Conservation (phyloP, 1,140 invertebrate species). For the Drosophila novamexicana region DNA sequence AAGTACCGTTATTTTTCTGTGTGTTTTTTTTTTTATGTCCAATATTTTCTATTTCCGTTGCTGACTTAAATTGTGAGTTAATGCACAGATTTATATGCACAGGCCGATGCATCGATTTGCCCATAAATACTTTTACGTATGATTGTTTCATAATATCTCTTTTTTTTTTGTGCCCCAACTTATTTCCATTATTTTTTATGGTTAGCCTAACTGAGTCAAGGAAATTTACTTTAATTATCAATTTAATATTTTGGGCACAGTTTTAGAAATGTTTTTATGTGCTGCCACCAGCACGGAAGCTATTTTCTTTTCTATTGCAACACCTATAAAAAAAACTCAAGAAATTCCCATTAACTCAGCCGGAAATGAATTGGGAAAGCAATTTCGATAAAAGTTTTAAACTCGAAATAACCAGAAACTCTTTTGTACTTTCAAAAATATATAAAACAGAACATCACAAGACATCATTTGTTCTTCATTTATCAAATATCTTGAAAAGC, state of each 20-base stretch:
- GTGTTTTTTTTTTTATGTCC: not conserved
- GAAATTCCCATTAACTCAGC: conserved; percentile 6
- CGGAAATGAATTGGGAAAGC: conserved; percentile 14
- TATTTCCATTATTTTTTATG: conserved; percentile 51
- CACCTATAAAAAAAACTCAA: not conserved
- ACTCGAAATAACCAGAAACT: no score
- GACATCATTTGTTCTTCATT: no score
- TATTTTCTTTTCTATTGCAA: conserved; percentile 3
- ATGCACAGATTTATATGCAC: conserved; percentile 68
- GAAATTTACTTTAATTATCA: conserved; percentile 68
- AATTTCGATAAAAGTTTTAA: no score
- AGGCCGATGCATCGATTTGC: conserved; percentile 48
- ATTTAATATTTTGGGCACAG: conserved; percentile 68
- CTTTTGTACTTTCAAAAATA: not conserved
- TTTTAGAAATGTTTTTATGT: conserved; percentile 1
- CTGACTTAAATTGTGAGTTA: conserved; percentile 40
- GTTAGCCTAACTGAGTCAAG: conserved; percentile 22
- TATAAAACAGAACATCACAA: not conserved
- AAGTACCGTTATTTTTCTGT: conserved; percentile 32
- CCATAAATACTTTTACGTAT: conserved; percentile 41
- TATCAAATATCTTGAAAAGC: no score
- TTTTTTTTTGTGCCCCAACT: not conserved
- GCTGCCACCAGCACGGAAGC: not conserved
- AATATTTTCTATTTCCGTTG: conserved; percentile 62
- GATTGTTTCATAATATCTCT: conserved; percentile 65